A percentile compares a stretch with the other conserved stretches of the same genome.
phyloP scores from a whole-genome alignment of 2,113 vertebrate species.

The Catagonus wagneri region DNA sequence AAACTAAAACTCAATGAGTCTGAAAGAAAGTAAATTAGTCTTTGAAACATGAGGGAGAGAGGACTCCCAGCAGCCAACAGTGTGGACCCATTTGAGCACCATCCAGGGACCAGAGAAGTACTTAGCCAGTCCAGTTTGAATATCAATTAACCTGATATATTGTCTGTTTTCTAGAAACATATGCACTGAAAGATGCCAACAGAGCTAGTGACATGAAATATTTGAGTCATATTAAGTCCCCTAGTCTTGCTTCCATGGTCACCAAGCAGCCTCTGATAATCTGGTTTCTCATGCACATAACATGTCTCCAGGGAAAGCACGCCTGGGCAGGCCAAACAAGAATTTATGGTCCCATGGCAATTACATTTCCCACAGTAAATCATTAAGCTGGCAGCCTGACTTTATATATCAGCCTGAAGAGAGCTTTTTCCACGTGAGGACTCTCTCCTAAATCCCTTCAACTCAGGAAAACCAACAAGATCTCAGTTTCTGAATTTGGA shows the following conservation, averaged over 20 bases:
- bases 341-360: background rate
- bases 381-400: background rate
- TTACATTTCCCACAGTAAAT: background rate
- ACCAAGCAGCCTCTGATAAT: constrained; percentile 16
- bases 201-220: background rate
- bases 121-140: background rate
- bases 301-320: background rate
- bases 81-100: background rate
- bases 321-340: background rate
- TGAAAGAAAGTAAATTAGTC: background rate
- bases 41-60: background rate
- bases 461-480: constrained; percentile 1
- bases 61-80: background rate
- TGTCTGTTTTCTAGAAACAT: background rate
- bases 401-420: background rate
- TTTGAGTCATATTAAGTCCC: background rate
- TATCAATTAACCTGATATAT: background rate
- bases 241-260: background rate
- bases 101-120: background rate
- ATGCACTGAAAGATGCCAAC: background rate
- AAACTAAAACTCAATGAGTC: background rate
- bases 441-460: background rate
- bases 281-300: background rate
- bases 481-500: background rate
- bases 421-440: background rate